Evolutionary conservation across 1,140 invertebrate genomes (phyloP), one percentile per base, ranked within the genome.

Genomic region (Zaprionus capensis): DNA sequence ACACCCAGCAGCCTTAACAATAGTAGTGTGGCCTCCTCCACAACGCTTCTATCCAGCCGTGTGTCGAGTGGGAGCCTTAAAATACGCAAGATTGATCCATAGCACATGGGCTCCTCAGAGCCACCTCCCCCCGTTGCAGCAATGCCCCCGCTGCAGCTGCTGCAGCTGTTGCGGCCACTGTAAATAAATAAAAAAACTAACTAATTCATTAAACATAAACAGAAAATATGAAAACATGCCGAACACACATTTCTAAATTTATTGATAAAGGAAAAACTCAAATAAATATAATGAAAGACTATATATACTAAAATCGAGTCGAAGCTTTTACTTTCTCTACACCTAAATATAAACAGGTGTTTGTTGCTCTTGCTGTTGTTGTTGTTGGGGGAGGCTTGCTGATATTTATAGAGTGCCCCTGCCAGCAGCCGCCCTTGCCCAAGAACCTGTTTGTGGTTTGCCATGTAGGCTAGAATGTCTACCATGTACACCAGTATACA

Each of bases 31-130:
- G 12, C 59, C 14, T 9, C 73, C 1, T 28, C 78, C 5, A 34
- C 57, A 15, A 14, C 22, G 0, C 56, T 71, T 1, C n/a, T 71
- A 3, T 1, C 77, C 5, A 75, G 49, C 15, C 44, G 78, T 0
- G 17, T 53, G 1, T 12, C 76, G 5, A 76, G 55, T 12, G 78
- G 81, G 1, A 34, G 71, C n/a, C 78, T 90, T 1, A 88, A 88
- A 51, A 90, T 90, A 44, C 86, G 85, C 24, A 90, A 90, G 69
- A 90, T 90, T 26, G 83, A 91, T n/a, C 83, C 78, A 56, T 79
- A 83, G 72, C 73, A 81, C 26, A 28, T 20, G 41, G 34, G 31
- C 14, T 17, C n/a, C n/a, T 44, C 41, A 49, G 46, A 51, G 12
- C 15, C 38, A 2, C 24, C 57, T 17, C 55, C 51, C 41, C 26